Conservation (phyloP, 2,113 vertebrate genomes). For the Thamnophis sirtalis region DNA sequence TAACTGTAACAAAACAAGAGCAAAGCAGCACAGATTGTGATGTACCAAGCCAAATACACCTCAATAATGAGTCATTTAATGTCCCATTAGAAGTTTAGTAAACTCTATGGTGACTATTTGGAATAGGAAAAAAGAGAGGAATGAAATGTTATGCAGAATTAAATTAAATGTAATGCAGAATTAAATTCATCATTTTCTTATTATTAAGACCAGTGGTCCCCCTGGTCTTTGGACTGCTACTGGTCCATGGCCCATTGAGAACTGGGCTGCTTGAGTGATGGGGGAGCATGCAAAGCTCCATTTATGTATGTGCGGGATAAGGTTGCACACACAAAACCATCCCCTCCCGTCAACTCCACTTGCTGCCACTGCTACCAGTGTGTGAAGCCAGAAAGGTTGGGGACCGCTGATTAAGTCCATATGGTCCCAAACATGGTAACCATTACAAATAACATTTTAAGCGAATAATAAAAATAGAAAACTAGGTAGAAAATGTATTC, state of each 20-base stretch:
- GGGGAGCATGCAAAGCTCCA: no score
- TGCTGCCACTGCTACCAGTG: neutral
- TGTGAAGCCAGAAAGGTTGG: neutral
- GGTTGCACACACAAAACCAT: neutral
- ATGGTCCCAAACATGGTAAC: neutral
- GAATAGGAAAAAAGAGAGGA: neutral
- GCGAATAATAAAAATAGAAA: neutral
- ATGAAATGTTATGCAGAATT: neutral
- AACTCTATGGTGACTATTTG: neutral
- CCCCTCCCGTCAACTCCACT: no score
- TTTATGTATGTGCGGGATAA: neutral
- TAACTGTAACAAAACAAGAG: constrained; percentile 15
- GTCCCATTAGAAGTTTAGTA: neutral
- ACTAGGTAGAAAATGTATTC: neutral
- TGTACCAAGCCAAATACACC: neutral
- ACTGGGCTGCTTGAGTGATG: no score
- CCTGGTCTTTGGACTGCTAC: neutral
- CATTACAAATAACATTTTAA: neutral
- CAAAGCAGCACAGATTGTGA: neutral
- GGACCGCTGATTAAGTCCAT: neutral
- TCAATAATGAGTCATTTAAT: neutral
- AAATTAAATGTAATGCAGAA: neutral
- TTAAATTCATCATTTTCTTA: neutral
- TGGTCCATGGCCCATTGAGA: neutral
- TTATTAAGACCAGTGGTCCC: neutral